These are phyloP conservation scores for Trematomus loennbergii DNA, from an alignment of 2,113 vertebrate genomes.

Conservation along the genomic window DNA sequence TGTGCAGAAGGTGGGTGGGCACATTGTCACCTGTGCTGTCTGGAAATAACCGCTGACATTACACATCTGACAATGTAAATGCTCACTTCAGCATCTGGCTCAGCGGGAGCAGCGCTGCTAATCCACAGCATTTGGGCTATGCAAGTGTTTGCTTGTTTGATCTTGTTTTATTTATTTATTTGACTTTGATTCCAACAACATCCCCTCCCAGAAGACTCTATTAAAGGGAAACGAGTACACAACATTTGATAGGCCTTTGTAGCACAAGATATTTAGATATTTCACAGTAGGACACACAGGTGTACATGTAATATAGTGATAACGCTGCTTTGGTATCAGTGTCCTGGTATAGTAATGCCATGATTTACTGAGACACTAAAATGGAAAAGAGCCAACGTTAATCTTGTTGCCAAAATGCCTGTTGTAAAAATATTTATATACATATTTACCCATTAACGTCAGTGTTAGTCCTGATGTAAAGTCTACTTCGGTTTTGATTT, in stretches of 20 bases:
- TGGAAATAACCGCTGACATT: constrained; percentile 67
- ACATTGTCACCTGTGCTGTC: constrained; percentile 69
- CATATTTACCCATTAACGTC: neutral
- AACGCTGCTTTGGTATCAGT: neutral
- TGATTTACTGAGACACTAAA: neutral
- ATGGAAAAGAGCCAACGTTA: neutral
- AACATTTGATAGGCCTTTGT: neutral
- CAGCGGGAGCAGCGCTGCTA: constrained; percentile 30
- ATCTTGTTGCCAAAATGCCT: neutral
- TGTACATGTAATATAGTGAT: neutral
- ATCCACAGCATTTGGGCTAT: constrained; percentile 42
- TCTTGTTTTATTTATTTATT: constrained; percentile 1
- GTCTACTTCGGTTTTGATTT: neutral
- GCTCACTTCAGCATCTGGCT: constrained; percentile 47
- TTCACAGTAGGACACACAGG: no score
- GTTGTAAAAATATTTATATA: neutral
- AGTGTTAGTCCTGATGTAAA: constrained; percentile 1
- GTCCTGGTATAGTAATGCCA: neutral
- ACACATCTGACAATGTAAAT: constrained; percentile 55
- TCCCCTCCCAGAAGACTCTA: neutral
- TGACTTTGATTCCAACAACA: neutral
- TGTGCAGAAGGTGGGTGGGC: constrained; percentile 45
- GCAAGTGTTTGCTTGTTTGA: constrained; percentile 22
- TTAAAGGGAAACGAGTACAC: neutral
- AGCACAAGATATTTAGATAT: neutral